Evolutionary conservation across 2,888 invertebrate species (phyloP).

Genomic region (Calameuta idolon): DNA sequence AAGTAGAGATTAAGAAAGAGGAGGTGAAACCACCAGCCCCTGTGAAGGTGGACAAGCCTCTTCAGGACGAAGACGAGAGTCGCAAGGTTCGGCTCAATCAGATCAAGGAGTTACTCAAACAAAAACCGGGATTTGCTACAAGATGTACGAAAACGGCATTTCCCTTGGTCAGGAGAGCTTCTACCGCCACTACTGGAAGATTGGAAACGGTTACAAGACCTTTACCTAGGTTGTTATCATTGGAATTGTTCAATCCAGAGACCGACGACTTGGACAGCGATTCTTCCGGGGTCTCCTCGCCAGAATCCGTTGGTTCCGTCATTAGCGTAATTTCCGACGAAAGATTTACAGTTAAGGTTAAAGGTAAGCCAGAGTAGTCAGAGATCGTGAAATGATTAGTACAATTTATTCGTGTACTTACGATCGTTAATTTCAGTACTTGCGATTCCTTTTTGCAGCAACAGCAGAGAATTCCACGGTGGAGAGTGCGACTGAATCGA

Average conservation of each 20-base stretch:
- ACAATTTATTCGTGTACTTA: not conserved
- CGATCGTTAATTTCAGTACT: not conserved
- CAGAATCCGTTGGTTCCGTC: conserved; percentile 88
- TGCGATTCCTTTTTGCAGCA: not conserved
- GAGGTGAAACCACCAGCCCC: not conserved
- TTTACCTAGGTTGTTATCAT: conserved; percentile 80
- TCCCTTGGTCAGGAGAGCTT: conserved; percentile 80
- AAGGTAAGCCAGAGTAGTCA: not conserved
- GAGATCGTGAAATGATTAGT: not conserved
- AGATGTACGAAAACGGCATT: conserved; percentile 71
- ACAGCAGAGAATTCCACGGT: not conserved
- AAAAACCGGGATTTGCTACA: conserved; percentile 76
- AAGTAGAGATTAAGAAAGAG: conserved; percentile 2
- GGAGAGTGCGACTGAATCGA: not conserved
- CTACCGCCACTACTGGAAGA: conserved; percentile 70
- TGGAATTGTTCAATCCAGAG: conserved; percentile 91
- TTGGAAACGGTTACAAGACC: conserved; percentile 75
- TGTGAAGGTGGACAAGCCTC: not conserved
- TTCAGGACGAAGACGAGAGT: conserved; percentile 67
- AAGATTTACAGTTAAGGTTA: conserved; percentile 54
- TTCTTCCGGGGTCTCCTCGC: conserved; percentile 88
- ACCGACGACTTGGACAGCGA: conserved; percentile 92
- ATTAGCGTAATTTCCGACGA: conserved; percentile 81
- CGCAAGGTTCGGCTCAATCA: conserved; percentile 76
- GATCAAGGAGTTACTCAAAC: conserved; percentile 78